A percentile compares a stretch with the other conserved stretches of the same genome.
phyloP scores from a whole-genome alignment of 1,140 invertebrate genomes.

The Ylistrum balloti region DNA sequence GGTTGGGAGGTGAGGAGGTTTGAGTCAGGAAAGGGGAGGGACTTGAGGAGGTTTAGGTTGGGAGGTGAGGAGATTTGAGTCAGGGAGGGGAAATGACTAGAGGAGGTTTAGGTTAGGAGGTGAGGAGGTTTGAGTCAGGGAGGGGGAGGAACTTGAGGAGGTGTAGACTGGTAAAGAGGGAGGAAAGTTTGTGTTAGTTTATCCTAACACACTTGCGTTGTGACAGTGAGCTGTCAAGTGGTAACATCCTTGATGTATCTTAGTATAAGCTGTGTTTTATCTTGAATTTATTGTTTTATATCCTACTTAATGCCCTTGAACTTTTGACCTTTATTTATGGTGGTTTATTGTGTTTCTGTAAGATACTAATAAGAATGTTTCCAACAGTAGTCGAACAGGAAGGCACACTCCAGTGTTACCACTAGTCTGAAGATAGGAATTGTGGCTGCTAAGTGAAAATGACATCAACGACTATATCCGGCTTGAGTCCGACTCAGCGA shows the following conservation, averaged over 20 bases:
- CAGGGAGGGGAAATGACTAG: too few species aligned
- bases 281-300: slow-evolving; percentile 16
- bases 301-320: background rate
- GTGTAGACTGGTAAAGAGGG: too few species aligned
- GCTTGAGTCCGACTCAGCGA: background rate
- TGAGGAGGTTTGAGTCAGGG: too few species aligned
- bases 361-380: background rate
- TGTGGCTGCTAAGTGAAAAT: background rate
- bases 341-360: background rate
- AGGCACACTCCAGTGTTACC: background rate
- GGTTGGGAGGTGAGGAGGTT: too few species aligned
- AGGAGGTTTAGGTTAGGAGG: too few species aligned
- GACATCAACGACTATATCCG: slow-evolving; percentile 10
- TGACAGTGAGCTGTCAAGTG: too few species aligned
- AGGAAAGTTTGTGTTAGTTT: too few species aligned
- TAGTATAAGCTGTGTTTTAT: background rate
- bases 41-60: too few species aligned
- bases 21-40: too few species aligned
- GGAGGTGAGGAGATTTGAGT: too few species aligned
- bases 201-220: too few species aligned
- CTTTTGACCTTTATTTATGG: background rate
- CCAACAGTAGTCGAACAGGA: slow-evolving; percentile 24
- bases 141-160: too few species aligned
- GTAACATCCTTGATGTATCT: background rate
- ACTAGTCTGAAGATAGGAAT: background rate